These are phyloP conservation scores for Tenthredo scrophulariae DNA, from an alignment of 2,888 invertebrate genomes.

Conservation along the genomic window DNA sequence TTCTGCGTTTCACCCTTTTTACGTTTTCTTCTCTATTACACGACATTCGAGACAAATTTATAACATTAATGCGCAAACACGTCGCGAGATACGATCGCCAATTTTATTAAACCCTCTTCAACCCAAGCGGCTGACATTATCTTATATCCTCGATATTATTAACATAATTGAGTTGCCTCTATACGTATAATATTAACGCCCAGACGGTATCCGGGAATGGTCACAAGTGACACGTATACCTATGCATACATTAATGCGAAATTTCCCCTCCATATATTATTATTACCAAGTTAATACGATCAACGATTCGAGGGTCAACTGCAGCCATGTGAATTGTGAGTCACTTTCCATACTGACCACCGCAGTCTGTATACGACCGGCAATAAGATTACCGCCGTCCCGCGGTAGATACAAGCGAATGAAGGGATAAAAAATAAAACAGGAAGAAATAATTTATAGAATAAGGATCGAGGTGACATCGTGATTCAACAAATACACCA, in stretches of 20 bases:
- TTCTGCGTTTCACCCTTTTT: not conserved
- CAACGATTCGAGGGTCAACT: conserved; percentile 33
- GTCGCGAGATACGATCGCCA: not conserved
- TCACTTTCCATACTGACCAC: conserved; percentile 16
- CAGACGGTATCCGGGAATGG: not conserved
- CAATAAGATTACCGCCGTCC: not conserved
- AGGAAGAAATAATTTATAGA: not conserved
- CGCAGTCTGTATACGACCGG: not conserved
- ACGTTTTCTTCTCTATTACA: not conserved
- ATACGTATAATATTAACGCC: not conserved
- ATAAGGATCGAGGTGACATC: conserved; percentile 6
- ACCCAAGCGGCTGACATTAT: conserved; percentile 1
- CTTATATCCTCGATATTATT: not conserved
- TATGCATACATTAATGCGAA: not conserved
- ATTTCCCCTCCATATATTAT: not conserved
- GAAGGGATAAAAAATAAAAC: not conserved
- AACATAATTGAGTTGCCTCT: conserved; percentile 20
- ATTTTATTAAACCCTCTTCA: conserved; percentile 7
- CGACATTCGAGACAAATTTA: not conserved
- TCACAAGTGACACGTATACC: not conserved
- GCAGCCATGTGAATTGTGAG: not conserved
- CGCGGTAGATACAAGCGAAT: not conserved
- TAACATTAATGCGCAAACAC: not conserved
- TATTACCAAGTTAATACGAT: not conserved
- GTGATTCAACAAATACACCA: not conserved